Conservation (phyloP, 2,888 invertebrate genomes). For the Caenorhabditis doughertyi region DNA sequence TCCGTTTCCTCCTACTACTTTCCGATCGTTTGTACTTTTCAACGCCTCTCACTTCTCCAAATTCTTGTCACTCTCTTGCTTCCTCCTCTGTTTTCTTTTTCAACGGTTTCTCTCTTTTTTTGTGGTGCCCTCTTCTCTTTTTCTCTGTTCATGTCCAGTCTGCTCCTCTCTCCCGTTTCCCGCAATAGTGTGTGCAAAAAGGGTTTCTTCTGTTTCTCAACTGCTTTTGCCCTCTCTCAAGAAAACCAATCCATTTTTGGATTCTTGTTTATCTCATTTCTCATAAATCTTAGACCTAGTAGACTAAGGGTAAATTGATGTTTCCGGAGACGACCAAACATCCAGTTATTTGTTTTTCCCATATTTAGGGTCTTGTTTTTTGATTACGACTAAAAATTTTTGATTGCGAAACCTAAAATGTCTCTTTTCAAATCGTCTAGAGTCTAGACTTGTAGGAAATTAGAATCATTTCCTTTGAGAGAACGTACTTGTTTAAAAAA, state of each 20-base stretch:
- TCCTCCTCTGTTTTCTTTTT: constrained; percentile 15
- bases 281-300: too few relatives aligned
- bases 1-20: constrained; percentile 14
- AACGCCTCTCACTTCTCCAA: constrained; percentile 28
- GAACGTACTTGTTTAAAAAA: too few relatives aligned
- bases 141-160: constrained; percentile 26
- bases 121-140: constrained; percentile 37
- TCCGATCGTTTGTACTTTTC: constrained; percentile 50
- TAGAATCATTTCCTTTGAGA: too few relatives aligned
- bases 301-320: not conserved
- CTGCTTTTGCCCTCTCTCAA: not conserved
- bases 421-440: not conserved
- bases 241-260: not conserved
- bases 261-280: not conserved
- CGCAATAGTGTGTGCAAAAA: constrained; percentile 28
- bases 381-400: not conserved
- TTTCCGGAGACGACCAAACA: constrained; percentile 7
- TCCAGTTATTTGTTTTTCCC: not conserved
- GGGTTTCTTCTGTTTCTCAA: constrained; percentile 34
- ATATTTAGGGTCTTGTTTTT: too few relatives aligned
- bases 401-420: constrained; percentile 5
- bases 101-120: constrained; percentile 6
- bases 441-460: too few relatives aligned
- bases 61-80: constrained; percentile 15
- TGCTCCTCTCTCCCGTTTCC: constrained; percentile 25